These are phyloP conservation scores for Cyclophora albipunctata DNA, from an alignment of 2,888 invertebrate genomes.

Conservation along the genomic window DNA sequence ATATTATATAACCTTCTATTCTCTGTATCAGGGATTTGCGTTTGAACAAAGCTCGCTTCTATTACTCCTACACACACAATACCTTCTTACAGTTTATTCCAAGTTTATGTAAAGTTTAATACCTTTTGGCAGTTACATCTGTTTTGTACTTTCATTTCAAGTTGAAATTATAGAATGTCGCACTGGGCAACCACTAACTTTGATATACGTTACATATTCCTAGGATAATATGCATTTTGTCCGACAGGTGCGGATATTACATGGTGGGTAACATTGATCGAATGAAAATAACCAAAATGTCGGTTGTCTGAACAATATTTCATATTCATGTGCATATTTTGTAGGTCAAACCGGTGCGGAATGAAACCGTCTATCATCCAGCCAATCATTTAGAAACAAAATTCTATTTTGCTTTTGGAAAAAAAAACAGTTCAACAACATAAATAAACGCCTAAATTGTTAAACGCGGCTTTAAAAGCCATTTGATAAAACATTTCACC, in stretches of 20 bases:
- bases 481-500: slow-evolving; percentile 4
- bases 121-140: too few species aligned
- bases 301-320: slow-evolving; percentile 5
- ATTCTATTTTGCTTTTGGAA: slow-evolving; percentile 1
- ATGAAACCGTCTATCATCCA: slow-evolving; percentile 10
- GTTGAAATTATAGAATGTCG: too few species aligned
- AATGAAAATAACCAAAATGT: slow-evolving; percentile 6
- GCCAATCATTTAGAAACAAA: slow-evolving; percentile 5
- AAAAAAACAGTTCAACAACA: not conserved
- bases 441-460: too few species aligned
- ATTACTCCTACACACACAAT: not conserved
- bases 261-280: slow-evolving; percentile 8
- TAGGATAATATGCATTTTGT: not conserved
- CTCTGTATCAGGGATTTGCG: too few species aligned
- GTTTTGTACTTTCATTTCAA: too few species aligned
- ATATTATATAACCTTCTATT: too few species aligned
- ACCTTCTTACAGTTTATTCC: too few species aligned
- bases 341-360: slow-evolving; percentile 7
- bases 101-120: too few species aligned
- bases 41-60: not conserved
- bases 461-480: not conserved
- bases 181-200: too few species aligned
- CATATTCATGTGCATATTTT: slow-evolving; percentile 3
- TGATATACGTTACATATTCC: too few species aligned
- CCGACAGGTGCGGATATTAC: slow-evolving; percentile 3